phyloP scores from a whole-genome alignment of 2,888 invertebrate species.

The Choristoneura rosaceana region DNA sequence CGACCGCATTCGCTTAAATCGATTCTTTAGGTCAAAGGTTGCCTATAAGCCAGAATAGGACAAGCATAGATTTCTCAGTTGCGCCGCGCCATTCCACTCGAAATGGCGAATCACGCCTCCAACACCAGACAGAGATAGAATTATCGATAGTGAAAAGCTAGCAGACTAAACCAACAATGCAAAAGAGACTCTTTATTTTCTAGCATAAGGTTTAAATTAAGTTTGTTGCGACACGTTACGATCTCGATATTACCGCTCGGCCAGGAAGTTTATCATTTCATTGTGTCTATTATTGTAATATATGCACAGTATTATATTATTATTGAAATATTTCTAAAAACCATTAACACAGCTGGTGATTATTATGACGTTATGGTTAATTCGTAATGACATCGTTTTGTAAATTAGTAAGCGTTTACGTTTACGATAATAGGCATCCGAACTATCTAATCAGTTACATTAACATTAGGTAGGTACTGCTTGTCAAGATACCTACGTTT shows the following conservation, averaged over 20 bases:
- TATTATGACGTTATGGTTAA: constrained; percentile 32
- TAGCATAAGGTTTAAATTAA: constrained; percentile 61
- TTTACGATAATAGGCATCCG: constrained; percentile 7
- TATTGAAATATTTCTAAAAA: constrained; percentile 58
- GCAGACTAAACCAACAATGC: constrained; percentile 61
- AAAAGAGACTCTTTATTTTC: constrained; percentile 66
- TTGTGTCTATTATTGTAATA: constrained; percentile 72
- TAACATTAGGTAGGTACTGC: background rate
- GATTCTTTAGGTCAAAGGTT: constrained; percentile 83
- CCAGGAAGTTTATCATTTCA: constrained; percentile 75
- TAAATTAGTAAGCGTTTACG: constrained; percentile 13
- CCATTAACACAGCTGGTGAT: constrained; percentile 56
- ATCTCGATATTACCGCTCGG: constrained; percentile 71
- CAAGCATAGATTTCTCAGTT: constrained; percentile 69
- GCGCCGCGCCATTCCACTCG: constrained; percentile 69
- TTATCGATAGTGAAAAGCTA: constrained; percentile 78
- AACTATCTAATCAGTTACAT: constrained; percentile 11
- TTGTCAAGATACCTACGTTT: background rate
- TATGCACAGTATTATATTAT: constrained; percentile 57
- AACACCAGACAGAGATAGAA: constrained; percentile 74
- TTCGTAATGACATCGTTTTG: constrained; percentile 17
- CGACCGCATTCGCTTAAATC: constrained; percentile 78
- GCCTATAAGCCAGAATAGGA: constrained; percentile 72
- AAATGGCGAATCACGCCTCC: constrained; percentile 83
- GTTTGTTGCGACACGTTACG: constrained; percentile 60